Base-by-base conservation (phyloP, 2,888 invertebrate genomes). In the Sussaba pulchella region DNA sequence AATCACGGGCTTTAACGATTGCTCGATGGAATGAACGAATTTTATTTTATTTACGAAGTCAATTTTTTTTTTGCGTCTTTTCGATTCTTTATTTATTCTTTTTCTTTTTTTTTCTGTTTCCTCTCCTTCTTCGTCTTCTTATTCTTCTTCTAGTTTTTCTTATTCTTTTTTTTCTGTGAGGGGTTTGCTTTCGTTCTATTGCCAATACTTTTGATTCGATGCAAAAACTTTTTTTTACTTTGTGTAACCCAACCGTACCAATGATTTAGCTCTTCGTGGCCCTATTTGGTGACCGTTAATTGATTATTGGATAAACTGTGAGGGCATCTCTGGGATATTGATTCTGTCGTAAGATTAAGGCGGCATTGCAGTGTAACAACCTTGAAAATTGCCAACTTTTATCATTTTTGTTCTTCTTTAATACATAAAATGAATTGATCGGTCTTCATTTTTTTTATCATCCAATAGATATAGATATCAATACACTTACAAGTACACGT, bases 71-170 rank as follows among this genome's bases (percentile, higher is more conserved):
- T 17, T 45, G 54, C 17, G 19, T 26, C 24, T 66, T n/a, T 43
- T 67, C 41, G 14, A 17, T 19, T 36, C n/a, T 77, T 52, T n/a
- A n/a, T n/a, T 24, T n/a, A 24, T 12, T 24, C 24, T 21, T 12
- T 12, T 24, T 52, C n/a, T 52, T 1, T 26, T 31, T 9, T 57
- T 47, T 45, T 17, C n/a, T 1, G 21, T 2, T 31, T 9, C 26
- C 54, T n/a, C 6, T 12, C n/a, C 10, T 39, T 19, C 2, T 43
- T 12, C 3, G 12, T 10, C 21, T 43, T 36, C 57, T 47, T 66
- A 69, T 54, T 81, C 76, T 81, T 77, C 36, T 50, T 70, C 72
- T 81, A 69, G n/a, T n/a, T n/a, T n/a, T n/a, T 31, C 6, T 31
- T 31, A 2, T 2, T 31, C 31, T 31, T 31, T 31, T 31, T 31